A percentile compares a stretch with the other conserved stretches of the same genome.
These are phyloP conservation scores for Notothenia rossii DNA, from an alignment of 2,113 vertebrate genomes.

Conservation along the genomic window DNA sequence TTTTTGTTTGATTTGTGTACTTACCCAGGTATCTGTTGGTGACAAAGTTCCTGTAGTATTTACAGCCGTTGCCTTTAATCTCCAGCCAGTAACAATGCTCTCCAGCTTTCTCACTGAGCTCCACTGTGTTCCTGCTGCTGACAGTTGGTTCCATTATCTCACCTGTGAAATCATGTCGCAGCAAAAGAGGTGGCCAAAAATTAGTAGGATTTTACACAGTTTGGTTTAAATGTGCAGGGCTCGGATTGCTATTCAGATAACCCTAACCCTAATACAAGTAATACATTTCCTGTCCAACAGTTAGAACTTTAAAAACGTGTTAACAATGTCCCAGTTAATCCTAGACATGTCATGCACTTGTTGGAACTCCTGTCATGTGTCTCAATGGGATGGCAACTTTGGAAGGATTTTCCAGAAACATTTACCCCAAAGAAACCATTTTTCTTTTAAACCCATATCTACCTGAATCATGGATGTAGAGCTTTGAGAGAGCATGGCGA, in stretches of 20 bases:
- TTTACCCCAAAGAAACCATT: not conserved
- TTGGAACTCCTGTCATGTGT: not conserved
- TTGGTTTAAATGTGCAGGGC: too few species aligned
- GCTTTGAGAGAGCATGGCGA: conserved; percentile 50
- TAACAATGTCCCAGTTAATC: not conserved
- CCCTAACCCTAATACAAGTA: too few species aligned
- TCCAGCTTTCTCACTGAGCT: conserved; percentile 24
- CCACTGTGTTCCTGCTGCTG: conserved; percentile 43
- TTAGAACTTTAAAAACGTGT: not conserved
- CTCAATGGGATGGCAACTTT: not conserved
- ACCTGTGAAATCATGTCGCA: conserved; percentile 20
- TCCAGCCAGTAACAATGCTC: conserved; percentile 62
- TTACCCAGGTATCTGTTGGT: conserved; percentile 57
- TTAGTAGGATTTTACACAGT: too few species aligned
- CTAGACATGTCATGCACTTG: not conserved
- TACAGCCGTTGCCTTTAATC: conserved; percentile 51
- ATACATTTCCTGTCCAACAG: too few species aligned
- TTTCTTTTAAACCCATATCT: not conserved
- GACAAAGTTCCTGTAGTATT: conserved; percentile 52
- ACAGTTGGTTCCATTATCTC: conserved; percentile 1
- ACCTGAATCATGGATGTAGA: conserved; percentile 65
- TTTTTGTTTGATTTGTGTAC: not conserved
- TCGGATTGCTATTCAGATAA: too few species aligned
- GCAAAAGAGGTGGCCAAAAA: not conserved
- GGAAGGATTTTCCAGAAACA: not conserved